phyloP scores from a whole-genome alignment of 2,888 invertebrate species.

The Drosophila melanocephala region DNA sequence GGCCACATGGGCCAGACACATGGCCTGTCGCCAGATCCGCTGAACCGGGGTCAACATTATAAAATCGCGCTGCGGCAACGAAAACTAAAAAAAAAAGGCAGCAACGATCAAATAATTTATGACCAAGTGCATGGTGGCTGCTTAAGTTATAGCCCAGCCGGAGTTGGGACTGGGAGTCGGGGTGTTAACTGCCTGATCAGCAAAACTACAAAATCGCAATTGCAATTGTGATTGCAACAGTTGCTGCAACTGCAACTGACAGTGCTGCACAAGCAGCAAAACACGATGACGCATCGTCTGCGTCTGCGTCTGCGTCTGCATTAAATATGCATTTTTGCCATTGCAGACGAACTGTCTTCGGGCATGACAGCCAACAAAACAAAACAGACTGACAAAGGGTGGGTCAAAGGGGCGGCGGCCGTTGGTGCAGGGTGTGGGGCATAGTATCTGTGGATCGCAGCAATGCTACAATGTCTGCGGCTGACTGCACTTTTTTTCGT shows the following conservation, averaged over 20 bases:
- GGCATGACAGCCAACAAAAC: conserved; percentile 36
- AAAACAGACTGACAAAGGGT: neutral
- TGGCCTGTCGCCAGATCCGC: conserved; percentile 64
- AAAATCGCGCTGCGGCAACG: conserved; percentile 60
- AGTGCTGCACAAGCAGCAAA: conserved; percentile 48
- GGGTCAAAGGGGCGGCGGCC: neutral
- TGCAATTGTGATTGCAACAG: conserved; percentile 53
- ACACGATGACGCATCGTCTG: conserved; percentile 76
- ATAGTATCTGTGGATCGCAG: conserved; percentile 5
- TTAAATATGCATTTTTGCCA: conserved; percentile 67
- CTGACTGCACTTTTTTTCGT: conserved; percentile 20
- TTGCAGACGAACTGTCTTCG: conserved; percentile 70
- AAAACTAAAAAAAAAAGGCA: conserved; percentile 40
- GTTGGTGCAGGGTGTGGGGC: neutral
- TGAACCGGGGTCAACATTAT: conserved; percentile 79
- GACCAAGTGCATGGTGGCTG: conserved; percentile 78
- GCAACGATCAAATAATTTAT: conserved; percentile 79
- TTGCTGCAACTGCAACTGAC: conserved; percentile 45
- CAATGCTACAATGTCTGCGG: conserved; percentile 33
- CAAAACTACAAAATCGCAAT: conserved; percentile 42
- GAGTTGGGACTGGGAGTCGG: conserved; percentile 34
- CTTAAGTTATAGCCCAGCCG: conserved; percentile 69
- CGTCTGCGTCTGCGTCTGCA: conserved; percentile 76
- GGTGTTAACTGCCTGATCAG: conserved; percentile 77
- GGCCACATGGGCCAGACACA: conserved; percentile 35